Evolutionary conservation across 2,797 vertebrate species (phyloP).

Genomic region (Diplodus sargus): DNA sequence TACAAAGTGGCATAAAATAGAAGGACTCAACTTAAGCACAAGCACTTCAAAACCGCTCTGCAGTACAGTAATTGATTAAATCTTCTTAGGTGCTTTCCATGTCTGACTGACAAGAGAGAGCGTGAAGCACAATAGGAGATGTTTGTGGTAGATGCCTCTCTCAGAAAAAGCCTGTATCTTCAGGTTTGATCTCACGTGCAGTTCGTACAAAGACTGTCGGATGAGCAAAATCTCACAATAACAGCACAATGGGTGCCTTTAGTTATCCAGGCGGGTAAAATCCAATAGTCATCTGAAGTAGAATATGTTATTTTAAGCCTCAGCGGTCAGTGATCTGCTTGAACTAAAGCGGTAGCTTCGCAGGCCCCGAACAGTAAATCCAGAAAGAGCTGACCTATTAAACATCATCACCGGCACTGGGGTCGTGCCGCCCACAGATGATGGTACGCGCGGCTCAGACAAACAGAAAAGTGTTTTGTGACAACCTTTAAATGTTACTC

Average conservation of each 20-base stretch:
- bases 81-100: neutral
- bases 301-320: constrained; percentile 14
- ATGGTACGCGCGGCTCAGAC: constrained; percentile 20
- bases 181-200: constrained; percentile 10
- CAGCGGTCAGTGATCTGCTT: constrained; percentile 3
- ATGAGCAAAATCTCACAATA: constrained; percentile 18
- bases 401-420: constrained; percentile 18
- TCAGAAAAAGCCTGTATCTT: neutral
- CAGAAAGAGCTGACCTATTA: constrained; percentile 35
- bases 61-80: neutral
- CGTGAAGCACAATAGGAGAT: neutral
- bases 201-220: constrained; percentile 10
- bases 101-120: neutral
- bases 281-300: constrained; percentile 19
- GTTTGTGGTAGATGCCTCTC: constrained; percentile 5
- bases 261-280: constrained; percentile 9
- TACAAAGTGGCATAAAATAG: constrained; percentile 1
- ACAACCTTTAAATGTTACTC: constrained; percentile 77
- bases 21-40: neutral
- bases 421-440: constrained; percentile 35
- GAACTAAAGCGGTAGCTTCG: constrained; percentile 7
- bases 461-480: constrained; percentile 58
- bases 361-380: constrained; percentile 3
- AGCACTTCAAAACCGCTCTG: neutral
- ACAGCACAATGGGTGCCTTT: neutral